Evolutionary conservation across 2,797 vertebrate genomes (phyloP), one percentile per base, ranked within the genome.

Genomic region (Hypotaenidia okinawae): DNA sequence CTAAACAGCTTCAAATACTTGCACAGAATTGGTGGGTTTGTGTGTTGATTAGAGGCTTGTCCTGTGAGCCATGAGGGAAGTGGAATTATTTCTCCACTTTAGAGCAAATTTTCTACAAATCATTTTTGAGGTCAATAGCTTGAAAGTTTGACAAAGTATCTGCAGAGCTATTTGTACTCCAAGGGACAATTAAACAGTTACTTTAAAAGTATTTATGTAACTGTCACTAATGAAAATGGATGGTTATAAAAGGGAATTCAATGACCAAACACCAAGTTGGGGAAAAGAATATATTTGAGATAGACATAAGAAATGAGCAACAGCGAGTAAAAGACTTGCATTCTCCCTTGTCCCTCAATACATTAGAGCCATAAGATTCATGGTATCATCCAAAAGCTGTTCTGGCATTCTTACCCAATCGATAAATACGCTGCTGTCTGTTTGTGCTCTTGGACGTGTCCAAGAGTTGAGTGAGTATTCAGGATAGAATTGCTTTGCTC

Each of bases 401-500:
- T 84, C 59, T 95, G 73, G 66, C 64, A 66, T 84, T 92, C 79
- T 27, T 82, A 3, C 77, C 94, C 78, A 82, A 16, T 87, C 1
- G 0, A 68, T 91, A 89, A 95, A 67, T 90, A 54, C 37, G 25
- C 43, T 47, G 0, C 66, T 92, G 68, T 82, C 84, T 13, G 4
- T 74, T 79, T 95, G 75, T 78, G 81, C 78, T 39, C 76, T 96
- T 91, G 61, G 79, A 92, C 61, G 9, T 27, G 68, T 91, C 79
- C 84, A 73, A 41, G 88, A 73, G 28, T 88, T 93, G 90, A 95
- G 84, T 69, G 67, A 94, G 33, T 51, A 70, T 67, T 72, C 82
- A 70, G 81, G 89, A 88, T 86, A 95, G 94, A 97, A 95, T 90
- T 69, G 25, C 54, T 83, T 95, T 59, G 85, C 84, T 95, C 61